These are phyloP conservation scores for Coboldia fuscipes DNA, from an alignment of 1,140 invertebrate species.

Conservation along the genomic window DNA sequence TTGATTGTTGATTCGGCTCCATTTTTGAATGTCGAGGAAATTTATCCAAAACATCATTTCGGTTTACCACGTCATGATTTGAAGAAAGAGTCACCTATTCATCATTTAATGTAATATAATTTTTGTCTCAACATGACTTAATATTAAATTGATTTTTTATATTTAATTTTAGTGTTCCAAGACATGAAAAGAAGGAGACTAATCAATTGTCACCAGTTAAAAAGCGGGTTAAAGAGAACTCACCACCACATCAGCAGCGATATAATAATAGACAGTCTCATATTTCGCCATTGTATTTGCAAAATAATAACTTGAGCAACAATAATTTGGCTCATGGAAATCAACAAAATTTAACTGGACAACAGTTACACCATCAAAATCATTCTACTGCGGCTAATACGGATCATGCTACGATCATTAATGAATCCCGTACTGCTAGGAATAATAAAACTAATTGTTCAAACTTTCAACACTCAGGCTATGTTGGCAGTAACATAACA, in stretches of 20 bases:
- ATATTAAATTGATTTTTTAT: slow-evolving; percentile 2
- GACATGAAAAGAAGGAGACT: slow-evolving; percentile 62
- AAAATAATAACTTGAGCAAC: background rate
- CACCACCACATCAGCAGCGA: slow-evolving; percentile 49
- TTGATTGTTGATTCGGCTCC: slow-evolving; percentile 59
- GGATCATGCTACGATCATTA: too few species aligned
- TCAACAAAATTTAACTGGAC: background rate
- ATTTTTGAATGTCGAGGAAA: slow-evolving; percentile 36
- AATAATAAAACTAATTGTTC: slow-evolving; percentile 1
- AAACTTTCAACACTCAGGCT: background rate
- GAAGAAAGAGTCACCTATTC: slow-evolving; percentile 21
- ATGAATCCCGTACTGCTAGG: too few species aligned
- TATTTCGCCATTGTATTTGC: slow-evolving; percentile 19
- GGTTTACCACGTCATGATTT: slow-evolving; percentile 21
- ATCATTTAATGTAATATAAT: slow-evolving; percentile 17
- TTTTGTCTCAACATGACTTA: background rate
- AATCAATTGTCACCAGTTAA: slow-evolving; percentile 90
- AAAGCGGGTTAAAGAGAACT: slow-evolving; percentile 93
- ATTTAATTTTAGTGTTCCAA: slow-evolving; percentile 20
- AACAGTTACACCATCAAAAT: background rate
- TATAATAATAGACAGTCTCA: slow-evolving; percentile 25
- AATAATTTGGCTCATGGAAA: background rate
- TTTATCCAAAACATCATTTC: slow-evolving; percentile 21
- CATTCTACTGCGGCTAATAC: background rate
- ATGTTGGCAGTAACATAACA: background rate